phyloP scores from a whole-genome alignment of 2,888 invertebrate species.

The Drosophila yooni region DNA sequence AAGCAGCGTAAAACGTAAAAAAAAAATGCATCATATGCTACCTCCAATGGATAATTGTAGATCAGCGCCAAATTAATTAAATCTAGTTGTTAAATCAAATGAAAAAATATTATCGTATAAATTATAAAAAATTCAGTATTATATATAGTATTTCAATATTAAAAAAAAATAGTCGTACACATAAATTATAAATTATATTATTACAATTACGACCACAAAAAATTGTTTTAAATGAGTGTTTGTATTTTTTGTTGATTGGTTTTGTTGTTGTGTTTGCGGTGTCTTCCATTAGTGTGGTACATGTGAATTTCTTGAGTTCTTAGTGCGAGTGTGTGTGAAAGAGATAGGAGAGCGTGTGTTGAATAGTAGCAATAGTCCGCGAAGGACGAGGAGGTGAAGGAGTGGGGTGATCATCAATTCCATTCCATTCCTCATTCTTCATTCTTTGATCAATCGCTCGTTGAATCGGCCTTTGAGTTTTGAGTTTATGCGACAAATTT shows the following conservation, averaged over 20 bases:
- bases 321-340: constrained; percentile 27
- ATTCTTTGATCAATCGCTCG: constrained; percentile 26
- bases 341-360: constrained; percentile 31
- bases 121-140: constrained; percentile 76
- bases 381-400: not conserved
- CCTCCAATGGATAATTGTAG: constrained; percentile 21
- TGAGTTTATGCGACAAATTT: constrained; percentile 69
- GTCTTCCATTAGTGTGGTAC: constrained; percentile 25
- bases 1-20: constrained; percentile 11
- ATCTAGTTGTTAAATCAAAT: constrained; percentile 67
- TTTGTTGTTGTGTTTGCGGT: constrained; percentile 35
- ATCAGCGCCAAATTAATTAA: constrained; percentile 46
- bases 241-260: constrained; percentile 42
- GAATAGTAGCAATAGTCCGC: constrained; percentile 13
- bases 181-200: constrained; percentile 80
- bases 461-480: constrained; percentile 27
- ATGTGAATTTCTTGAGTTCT: constrained; percentile 27
- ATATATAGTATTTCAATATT: constrained; percentile 58
- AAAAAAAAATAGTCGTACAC: constrained; percentile 70
- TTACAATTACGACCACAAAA: constrained; percentile 79
- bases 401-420: not conserved
- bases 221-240: constrained; percentile 65
- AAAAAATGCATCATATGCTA: constrained; percentile 15
- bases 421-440: not conserved
- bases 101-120: constrained; percentile 75